Evolutionary conservation across 2,797 vertebrate genomes (phyloP).

Genomic region (Hydrophis major): DNA sequence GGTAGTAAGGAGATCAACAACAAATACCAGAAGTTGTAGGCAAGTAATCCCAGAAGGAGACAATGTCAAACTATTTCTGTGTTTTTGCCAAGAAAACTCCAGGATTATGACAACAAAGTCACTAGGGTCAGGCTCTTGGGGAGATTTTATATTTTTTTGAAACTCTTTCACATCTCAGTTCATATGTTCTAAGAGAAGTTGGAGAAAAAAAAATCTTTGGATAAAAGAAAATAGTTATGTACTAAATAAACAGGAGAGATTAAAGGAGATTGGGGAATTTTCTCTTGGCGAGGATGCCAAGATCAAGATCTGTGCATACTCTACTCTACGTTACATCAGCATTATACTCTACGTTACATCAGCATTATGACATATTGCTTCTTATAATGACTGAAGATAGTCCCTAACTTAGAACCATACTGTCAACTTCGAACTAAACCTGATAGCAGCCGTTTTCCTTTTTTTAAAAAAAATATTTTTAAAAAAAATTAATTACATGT

Average conservation of each 20-base stretch:
- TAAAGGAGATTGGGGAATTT: not conserved
- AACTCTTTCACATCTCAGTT: constrained; percentile 9
- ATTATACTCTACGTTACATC: not conserved
- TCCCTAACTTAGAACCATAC: no score
- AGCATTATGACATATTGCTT: not conserved
- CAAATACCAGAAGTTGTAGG: not conserved
- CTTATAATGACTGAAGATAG: fast-evolving
- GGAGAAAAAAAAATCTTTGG: not conserved
- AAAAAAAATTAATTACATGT: no score
- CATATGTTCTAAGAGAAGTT: constrained; percentile 11
- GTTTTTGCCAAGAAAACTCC: not conserved
- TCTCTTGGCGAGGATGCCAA: constrained; percentile 3
- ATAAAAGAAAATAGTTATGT: constrained; percentile 14
- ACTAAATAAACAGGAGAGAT: constrained; percentile 13
- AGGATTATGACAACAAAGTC: not conserved
- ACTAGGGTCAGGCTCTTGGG: no score
- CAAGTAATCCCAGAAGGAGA: not conserved
- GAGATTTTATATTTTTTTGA: not conserved
- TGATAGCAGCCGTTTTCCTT: no score
- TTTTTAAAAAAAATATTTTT: no score
- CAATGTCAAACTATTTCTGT: not conserved
- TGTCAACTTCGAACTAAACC: no score
- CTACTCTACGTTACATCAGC: not conserved
- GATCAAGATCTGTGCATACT: not conserved
- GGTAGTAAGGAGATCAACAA: not conserved